These are phyloP conservation scores for Semaprochilodus insignis DNA, from an alignment of 2,797 vertebrate genomes.

Conservation along the genomic window DNA sequence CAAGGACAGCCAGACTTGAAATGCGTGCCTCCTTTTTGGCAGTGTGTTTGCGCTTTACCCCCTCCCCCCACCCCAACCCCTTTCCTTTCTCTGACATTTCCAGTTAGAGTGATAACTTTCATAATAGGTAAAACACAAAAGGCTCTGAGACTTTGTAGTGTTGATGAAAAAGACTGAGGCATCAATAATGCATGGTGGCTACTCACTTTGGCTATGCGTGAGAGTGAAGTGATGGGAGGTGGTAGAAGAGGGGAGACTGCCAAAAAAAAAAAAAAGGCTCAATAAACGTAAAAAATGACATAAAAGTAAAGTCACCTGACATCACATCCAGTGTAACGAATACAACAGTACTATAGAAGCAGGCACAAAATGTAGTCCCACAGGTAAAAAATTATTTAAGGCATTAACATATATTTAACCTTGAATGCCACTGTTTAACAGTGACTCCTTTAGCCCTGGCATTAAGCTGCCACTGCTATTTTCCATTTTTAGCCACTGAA, in stretches of 20 bases:
- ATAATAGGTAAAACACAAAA: slow-evolving; percentile 71
- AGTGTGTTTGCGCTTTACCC: slow-evolving; percentile 64
- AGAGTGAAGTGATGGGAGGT: slow-evolving; percentile 18
- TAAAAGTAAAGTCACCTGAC: background rate
- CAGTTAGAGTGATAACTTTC: slow-evolving; percentile 69
- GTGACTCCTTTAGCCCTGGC: no score
- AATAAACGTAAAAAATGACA: background rate
- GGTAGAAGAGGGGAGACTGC: background rate
- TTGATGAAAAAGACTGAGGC: slow-evolving; percentile 79
- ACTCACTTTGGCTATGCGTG: slow-evolving; percentile 59
- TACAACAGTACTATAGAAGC: background rate
- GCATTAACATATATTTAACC: no score
- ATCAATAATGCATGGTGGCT: slow-evolving; percentile 76
- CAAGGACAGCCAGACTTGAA: slow-evolving; percentile 74
- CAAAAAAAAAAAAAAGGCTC: background rate
- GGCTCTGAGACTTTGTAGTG: slow-evolving; percentile 72
- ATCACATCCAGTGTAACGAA: background rate
- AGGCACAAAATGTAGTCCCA: background rate
- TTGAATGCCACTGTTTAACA: no score
- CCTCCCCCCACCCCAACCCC: slow-evolving; percentile 38
- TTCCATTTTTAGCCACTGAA: no score
- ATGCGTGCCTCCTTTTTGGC: slow-evolving; percentile 74
- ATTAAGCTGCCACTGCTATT: no score
- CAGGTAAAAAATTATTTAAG: background rate
- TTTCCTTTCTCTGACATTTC: slow-evolving; percentile 39